Base-by-base conservation (phyloP, 1,140 invertebrate genomes). In the Neodiprion fabricii region DNA sequence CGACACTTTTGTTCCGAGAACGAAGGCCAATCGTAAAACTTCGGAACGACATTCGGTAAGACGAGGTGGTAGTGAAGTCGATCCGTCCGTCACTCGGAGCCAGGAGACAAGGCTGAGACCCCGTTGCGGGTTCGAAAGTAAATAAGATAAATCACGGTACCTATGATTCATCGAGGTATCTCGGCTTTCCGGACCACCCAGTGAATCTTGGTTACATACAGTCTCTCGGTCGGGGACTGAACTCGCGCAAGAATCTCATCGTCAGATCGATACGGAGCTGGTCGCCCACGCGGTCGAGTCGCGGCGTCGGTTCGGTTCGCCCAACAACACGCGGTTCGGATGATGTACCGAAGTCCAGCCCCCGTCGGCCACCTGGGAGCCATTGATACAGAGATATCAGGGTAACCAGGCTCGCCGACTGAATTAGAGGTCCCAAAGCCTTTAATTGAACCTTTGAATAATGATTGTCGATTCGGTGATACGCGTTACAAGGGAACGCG, bases 371-470 rank as follows among this genome's bases (percentile, higher is more conserved):
- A 86, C 82, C 85, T 83, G 81, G 82, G 77, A 84, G 84, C 81
- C 85, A 85, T 86, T 82, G 84, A 83, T 84, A 83, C 80, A 69
- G 77, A 85, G 85, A 86, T 87, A 86, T 85, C 83, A 79, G 82
- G 81, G 85, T 85, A 84, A 86, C 81, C 83, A 83, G 80, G 79
- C 81, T 67, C 74, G 74, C 79, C 77, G 78, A 75, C 80, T 83
- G 85, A 86, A 87, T 87, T 87, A 87, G 84, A 84, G 83, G 82
- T 80, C 81, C 80, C 77, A 80, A 79, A 83, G 83, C 79, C 83
- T 88, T 86, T 88, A 88, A 88, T 88, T 86, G 85, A 87, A 86
- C 79, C 83, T 76, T 81, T 87, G 86, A 88, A 87, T 87, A 87
- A 88, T 87, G 86, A 86, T 85, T 81, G 73, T 78, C 79, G 85